A percentile compares a stretch with the other conserved stretches of the same genome.
phyloP scores from a whole-genome alignment of 2,113 vertebrate genomes.

The Ochotona curzoniae region DNA sequence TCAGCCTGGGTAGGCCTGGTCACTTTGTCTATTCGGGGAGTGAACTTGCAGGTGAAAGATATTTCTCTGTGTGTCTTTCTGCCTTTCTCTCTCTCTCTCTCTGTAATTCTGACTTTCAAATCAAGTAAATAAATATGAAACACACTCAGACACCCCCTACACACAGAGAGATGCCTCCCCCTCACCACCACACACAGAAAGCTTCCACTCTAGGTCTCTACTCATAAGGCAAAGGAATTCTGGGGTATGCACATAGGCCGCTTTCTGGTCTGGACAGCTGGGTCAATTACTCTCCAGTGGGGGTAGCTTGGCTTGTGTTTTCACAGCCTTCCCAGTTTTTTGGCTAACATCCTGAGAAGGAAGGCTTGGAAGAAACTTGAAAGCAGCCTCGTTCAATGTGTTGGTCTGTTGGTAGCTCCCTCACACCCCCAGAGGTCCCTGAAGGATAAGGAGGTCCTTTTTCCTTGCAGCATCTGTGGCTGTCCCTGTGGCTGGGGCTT shows the following conservation, averaged over 20 bases:
- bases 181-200: too few relatives aligned
- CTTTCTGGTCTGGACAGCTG: accelerated
- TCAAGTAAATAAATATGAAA: too few relatives aligned
- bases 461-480: not conserved
- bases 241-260: accelerated
- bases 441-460: not conserved
- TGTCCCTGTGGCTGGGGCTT: not conserved
- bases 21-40: too few relatives aligned
- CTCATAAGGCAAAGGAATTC: not conserved
- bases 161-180: too few relatives aligned
- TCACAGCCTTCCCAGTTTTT: not conserved
- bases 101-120: too few relatives aligned
- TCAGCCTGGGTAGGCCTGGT: too few relatives aligned
- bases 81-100: too few relatives aligned
- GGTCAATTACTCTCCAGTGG: not conserved
- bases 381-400: not conserved
- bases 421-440: not conserved
- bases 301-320: not conserved
- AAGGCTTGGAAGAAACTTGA: not conserved
- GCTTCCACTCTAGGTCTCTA: not conserved
- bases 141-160: too few relatives aligned
- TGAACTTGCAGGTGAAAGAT: too few relatives aligned
- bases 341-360: not conserved
- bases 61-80: too few relatives aligned
- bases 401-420: not conserved